Conservation (phyloP, 2,113 vertebrate genomes). For the Grus americana region DNA sequence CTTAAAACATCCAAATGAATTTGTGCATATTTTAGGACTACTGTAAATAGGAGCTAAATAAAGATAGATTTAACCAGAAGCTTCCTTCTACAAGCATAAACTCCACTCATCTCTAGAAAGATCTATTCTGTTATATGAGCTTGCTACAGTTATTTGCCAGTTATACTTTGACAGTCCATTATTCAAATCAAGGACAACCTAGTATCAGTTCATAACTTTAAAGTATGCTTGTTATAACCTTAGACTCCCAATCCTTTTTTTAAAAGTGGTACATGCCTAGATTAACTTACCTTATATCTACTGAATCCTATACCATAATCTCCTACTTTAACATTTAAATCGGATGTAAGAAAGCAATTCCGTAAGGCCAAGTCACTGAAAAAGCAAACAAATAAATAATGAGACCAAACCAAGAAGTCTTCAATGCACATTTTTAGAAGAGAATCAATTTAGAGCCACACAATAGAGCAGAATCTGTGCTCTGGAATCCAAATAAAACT, state of each 20-base stretch:
- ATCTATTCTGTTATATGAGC: neutral
- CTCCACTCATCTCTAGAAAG: neutral
- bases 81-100: neutral
- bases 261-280: neutral
- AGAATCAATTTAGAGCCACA: neutral
- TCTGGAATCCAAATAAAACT: neutral
- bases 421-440: neutral
- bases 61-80: neutral
- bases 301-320: conserved; percentile 94
- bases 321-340: conserved; percentile 95
- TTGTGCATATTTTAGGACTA: neutral
- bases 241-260: neutral
- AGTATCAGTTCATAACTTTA: neutral
- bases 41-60: neutral
- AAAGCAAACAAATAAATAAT: neutral
- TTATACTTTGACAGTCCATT: neutral
- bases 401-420: neutral
- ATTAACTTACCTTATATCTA: conserved; percentile 87
- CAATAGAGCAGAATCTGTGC: neutral
- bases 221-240: neutral
- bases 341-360: conserved; percentile 94
- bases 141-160: neutral
- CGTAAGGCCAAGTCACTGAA: conserved; percentile 91
- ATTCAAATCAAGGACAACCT: neutral
- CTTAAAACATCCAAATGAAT: neutral